Evolutionary conservation across 2,888 invertebrate genomes (phyloP).

Genomic region (Ophion ellenae): DNA sequence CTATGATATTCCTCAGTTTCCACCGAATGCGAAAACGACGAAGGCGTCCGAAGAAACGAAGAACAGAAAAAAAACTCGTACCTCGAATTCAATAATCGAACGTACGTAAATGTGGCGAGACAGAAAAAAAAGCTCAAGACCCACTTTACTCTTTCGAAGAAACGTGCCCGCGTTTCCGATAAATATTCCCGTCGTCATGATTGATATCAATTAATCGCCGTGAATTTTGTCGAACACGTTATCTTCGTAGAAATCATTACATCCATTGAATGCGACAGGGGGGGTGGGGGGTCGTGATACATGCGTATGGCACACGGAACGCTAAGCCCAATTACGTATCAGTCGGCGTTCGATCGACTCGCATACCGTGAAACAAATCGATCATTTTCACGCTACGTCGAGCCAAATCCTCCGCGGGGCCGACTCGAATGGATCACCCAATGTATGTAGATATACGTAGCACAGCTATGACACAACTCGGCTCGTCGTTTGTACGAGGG

Average conservation of each 20-base stretch:
- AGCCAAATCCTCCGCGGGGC: neutral
- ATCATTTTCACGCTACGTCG: neutral
- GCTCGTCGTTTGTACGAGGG: neutral
- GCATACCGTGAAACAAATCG: neutral
- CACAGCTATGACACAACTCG: neutral
- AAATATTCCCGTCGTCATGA: neutral
- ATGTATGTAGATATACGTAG: neutral
- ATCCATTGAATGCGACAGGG: neutral
- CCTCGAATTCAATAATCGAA: neutral
- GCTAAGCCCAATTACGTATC: neutral
- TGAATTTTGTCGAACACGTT: neutral
- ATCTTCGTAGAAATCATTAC: neutral
- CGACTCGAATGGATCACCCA: neutral
- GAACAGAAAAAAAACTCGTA: neutral
- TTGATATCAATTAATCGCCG: neutral
- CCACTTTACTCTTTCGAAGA: neutral
- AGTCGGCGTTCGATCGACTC: neutral
- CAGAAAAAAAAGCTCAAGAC: neutral
- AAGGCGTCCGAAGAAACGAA: neutral
- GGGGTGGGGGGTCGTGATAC: neutral
- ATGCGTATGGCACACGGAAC: neutral
- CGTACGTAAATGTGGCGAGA: neutral
- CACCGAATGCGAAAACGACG: neutral
- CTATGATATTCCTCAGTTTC: no score
- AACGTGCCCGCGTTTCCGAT: neutral